A percentile compares a stretch with the other conserved stretches of the same genome.
Conservation (phyloP, 1,140 invertebrate species). For the Scaptomyza montana region DNA sequence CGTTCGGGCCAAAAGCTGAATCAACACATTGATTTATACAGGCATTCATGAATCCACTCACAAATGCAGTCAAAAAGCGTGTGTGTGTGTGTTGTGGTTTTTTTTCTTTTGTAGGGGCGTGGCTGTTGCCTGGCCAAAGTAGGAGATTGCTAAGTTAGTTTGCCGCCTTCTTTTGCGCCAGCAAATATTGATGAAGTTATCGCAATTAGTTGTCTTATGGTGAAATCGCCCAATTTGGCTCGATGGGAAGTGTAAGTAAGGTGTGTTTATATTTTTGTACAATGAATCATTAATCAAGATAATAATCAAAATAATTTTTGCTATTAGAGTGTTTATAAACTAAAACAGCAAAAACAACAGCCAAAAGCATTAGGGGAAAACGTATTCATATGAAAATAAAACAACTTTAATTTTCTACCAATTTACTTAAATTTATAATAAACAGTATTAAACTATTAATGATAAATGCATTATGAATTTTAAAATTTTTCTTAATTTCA, state of each 20-base stretch:
- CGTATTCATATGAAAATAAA: neutral
- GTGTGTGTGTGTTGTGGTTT: neutral
- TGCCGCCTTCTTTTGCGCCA: slow-evolving; percentile 4
- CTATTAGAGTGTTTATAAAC: neutral
- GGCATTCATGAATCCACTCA: neutral
- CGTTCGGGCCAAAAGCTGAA: slow-evolving; percentile 32
- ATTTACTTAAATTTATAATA: no score
- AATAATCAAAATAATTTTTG: neutral
- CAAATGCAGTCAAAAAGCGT: neutral
- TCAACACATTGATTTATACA: slow-evolving; percentile 37
- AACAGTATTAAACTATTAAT: no score
- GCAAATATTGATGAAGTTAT: slow-evolving; percentile 30
- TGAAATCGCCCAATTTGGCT: slow-evolving; percentile 21
- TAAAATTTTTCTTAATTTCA: no score
- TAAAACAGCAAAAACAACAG: neutral
- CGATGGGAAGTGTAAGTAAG: slow-evolving; percentile 17
- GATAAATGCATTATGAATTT: no score
- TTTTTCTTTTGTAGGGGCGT: slow-evolving; percentile 16
- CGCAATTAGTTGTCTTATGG: slow-evolving; percentile 28
- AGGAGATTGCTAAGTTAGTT: slow-evolving; percentile 6
- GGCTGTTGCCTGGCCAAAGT: slow-evolving; percentile 10
- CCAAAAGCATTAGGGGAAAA: neutral
- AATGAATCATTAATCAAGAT: slow-evolving; percentile 7
- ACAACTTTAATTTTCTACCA: no score
- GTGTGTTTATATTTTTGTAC: slow-evolving; percentile 5